Percentiles rank a stretch among this genome's conserved stretches.
These are phyloP conservation scores for Anableps anableps DNA, from an alignment of 2,797 vertebrate species.

Conservation along the genomic window DNA sequence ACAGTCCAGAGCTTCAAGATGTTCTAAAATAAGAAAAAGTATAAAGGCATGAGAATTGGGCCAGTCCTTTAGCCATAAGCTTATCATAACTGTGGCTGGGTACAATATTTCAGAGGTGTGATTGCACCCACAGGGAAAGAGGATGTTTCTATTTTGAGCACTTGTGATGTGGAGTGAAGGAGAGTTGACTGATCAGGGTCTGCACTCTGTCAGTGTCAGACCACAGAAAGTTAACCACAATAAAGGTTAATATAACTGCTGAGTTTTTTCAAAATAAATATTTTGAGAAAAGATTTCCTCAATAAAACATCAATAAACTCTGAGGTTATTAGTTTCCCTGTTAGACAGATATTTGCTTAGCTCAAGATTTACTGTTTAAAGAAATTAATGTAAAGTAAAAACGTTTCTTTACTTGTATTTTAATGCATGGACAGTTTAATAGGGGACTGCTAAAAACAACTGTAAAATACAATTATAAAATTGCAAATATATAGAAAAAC, in stretches of 20 bases:
- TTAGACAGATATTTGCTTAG: too few relatives aligned
- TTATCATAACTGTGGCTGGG: conserved; percentile 39
- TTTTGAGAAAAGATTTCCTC: accelerated
- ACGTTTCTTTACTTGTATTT: too few relatives aligned
- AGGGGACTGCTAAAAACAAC: too few relatives aligned
- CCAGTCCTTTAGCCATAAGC: background rate
- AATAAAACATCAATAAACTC: background rate
- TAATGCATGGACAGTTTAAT: too few relatives aligned
- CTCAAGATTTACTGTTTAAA: background rate
- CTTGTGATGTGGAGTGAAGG: conserved; percentile 70
- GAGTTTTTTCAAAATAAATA: conserved; percentile 59
- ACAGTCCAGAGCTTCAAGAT: background rate
- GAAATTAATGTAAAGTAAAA: background rate
- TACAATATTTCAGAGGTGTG: conserved; percentile 43
- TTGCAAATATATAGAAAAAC: too few relatives aligned
- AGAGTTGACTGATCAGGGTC: conserved; percentile 59
- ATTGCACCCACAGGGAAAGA: conserved; percentile 39
- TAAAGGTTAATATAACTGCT: background rate
- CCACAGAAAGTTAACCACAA: conserved; percentile 22
- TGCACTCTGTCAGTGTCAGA: conserved; percentile 77
- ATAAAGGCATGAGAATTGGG: background rate
- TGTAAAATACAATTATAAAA: too few relatives aligned
- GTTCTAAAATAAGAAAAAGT: background rate
- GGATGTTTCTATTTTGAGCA: conserved; percentile 73
- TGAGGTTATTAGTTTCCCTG: background rate